phyloP scores from a whole-genome alignment of 2,113 vertebrate species.

The Rhinopomastus cyanomelas region DNA sequence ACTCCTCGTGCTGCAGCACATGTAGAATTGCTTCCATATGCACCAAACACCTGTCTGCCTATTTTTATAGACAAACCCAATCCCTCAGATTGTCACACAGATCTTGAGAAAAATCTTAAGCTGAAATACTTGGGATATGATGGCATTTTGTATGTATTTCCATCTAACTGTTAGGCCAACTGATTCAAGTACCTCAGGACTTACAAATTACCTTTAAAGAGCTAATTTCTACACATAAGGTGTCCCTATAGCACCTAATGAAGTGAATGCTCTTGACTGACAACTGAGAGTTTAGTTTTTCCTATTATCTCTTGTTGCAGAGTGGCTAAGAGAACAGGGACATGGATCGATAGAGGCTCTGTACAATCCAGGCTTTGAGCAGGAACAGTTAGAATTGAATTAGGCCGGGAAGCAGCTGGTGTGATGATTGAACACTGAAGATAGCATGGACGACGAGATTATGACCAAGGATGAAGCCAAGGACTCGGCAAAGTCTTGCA shows the following conservation, averaged over 20 bases:
- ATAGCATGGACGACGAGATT: too few relatives aligned
- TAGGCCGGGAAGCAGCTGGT: too few relatives aligned
- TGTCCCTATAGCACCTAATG: not conserved
- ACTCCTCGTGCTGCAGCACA: not conserved
- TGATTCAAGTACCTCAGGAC: not conserved
- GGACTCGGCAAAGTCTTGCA: too few relatives aligned
- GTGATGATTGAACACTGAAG: too few relatives aligned
- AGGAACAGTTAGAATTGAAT: too few relatives aligned
- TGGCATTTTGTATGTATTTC: not conserved
- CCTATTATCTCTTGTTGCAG: not conserved
- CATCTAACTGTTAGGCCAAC: not conserved
- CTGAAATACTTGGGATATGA: not conserved
- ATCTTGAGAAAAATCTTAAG: not conserved
- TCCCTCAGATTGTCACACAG: not conserved
- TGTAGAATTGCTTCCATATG: accelerated
- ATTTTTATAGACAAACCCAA: not conserved
- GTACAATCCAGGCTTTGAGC: too few relatives aligned
- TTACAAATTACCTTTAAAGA: not conserved
- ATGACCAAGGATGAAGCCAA: too few relatives aligned
- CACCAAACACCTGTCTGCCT: not conserved
- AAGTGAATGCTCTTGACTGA: not conserved
- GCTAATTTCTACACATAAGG: not conserved
- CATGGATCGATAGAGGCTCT: too few relatives aligned
- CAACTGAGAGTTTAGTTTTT: not conserved
- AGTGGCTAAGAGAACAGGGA: too few relatives aligned